Conservation (phyloP, 2,888 invertebrate genomes). For the Megaustenia siamemsis region DNA sequence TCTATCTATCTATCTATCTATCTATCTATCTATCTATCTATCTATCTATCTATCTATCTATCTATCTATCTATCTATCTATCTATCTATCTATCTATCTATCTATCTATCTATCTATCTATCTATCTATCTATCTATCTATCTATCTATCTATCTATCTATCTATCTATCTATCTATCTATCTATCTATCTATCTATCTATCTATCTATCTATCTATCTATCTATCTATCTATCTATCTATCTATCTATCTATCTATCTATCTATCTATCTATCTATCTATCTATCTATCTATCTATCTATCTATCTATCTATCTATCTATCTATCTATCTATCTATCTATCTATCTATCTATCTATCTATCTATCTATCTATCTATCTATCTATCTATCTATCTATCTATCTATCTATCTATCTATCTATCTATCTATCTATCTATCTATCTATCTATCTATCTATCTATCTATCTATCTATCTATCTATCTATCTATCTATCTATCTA, state of each 20-base stretch:
- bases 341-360: not conserved
- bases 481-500: not conserved
- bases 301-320: not conserved
- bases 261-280: not conserved
- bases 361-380: not conserved
- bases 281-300: not conserved
- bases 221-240: not conserved
- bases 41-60: slow-evolving; percentile 22
- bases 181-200: not conserved
- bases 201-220: not conserved
- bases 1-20: slow-evolving; percentile 22
- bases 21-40: slow-evolving; percentile 22
- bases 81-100: not conserved
- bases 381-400: not conserved
- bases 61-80: slow-evolving; percentile 16
- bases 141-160: not conserved
- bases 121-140: slow-evolving; percentile 22
- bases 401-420: not conserved
- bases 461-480: not conserved
- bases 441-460: not conserved
- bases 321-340: not conserved
- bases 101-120: not conserved
- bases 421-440: not conserved
- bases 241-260: not conserved
- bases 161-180: not conserved